phyloP scores from a whole-genome alignment of 1,140 invertebrate species.

The Cydia splendana region DNA sequence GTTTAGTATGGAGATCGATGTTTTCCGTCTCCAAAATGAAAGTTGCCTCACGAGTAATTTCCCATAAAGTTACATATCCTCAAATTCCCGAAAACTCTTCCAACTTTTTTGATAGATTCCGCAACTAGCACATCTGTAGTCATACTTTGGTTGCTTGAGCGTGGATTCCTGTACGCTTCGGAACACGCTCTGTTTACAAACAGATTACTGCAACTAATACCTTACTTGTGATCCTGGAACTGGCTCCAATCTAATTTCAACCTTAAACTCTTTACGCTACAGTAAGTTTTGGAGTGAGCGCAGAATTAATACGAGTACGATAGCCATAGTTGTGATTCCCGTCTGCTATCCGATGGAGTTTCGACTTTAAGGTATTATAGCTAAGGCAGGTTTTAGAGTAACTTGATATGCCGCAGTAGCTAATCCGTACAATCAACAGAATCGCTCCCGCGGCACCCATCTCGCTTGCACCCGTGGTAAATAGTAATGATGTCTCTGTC shows the following conservation, averaged over 20 bases:
- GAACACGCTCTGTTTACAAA: background rate
- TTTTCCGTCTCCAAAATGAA: background rate
- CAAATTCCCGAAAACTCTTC: too few species aligned
- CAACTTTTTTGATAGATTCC: too few species aligned
- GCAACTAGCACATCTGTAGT: background rate
- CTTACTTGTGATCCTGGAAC: constrained; percentile 13
- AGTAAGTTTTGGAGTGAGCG: background rate
- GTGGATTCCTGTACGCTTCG: background rate
- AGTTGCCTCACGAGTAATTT: too few species aligned
- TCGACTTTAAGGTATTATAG: background rate
- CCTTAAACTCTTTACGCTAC: background rate
- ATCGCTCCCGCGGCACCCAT: background rate
- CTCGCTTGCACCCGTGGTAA: background rate
- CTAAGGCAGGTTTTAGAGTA: background rate
- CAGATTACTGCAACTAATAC: constrained; percentile 28
- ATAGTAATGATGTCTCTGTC: background rate
- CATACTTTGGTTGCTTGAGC: background rate
- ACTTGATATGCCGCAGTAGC: background rate
- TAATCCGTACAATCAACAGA: constrained; percentile 34
- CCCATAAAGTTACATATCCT: too few species aligned
- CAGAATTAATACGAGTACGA: background rate
- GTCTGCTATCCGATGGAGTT: background rate
- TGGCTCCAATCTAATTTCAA: background rate
- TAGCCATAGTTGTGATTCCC: background rate
- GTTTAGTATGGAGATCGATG: too few species aligned